Evolutionary conservation across 2,113 vertebrate genomes (phyloP).

Genomic region (Tonatia bakeri): DNA sequence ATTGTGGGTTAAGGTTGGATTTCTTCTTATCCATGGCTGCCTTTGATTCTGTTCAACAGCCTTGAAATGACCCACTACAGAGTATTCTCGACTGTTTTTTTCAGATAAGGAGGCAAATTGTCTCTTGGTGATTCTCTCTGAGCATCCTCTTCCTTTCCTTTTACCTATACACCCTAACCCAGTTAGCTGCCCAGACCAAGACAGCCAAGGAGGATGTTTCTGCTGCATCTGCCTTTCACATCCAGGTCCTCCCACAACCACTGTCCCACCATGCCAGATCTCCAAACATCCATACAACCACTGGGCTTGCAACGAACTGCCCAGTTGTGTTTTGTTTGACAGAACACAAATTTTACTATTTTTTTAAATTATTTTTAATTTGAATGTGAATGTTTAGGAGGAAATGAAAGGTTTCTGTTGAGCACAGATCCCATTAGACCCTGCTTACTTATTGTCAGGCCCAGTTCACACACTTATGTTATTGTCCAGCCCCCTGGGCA

Average conservation of each 20-base stretch:
- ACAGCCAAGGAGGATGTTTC: too few species aligned
- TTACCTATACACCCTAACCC: background rate
- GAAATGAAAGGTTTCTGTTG: background rate
- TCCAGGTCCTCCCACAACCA: background rate
- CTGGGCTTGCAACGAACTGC: background rate
- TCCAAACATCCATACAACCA: background rate
- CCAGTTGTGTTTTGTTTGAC: background rate
- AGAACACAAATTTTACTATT: background rate
- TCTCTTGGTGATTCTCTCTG: background rate
- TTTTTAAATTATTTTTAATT: background rate
- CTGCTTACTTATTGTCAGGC: background rate
- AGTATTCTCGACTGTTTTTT: background rate
- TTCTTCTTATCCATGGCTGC: background rate
- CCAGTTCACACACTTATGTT: background rate
- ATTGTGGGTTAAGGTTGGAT: background rate
- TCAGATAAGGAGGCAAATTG: background rate
- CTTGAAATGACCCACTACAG: background rate
- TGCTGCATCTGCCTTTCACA: background rate
- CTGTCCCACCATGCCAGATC: background rate
- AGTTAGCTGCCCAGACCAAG: background rate
- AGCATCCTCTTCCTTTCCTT: background rate
- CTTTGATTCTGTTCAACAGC: background rate
- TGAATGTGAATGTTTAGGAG: background rate
- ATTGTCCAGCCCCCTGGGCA: background rate
- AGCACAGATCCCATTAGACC: background rate